These are phyloP conservation scores for Pygocentrus nattereri DNA, from an alignment of 2,797 vertebrate genomes.

Conservation along the genomic window DNA sequence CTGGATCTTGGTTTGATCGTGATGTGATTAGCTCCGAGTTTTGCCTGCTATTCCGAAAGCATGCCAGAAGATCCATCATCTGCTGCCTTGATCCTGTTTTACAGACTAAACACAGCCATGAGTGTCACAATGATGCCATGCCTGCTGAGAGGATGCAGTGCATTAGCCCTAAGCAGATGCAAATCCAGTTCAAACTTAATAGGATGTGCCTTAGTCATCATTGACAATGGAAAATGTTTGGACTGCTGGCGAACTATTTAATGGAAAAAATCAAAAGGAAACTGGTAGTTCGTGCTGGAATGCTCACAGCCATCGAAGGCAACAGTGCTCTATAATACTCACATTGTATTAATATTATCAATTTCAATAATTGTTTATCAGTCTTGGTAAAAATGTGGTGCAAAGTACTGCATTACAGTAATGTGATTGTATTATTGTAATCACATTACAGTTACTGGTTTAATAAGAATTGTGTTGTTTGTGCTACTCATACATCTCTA, in stretches of 20 bases:
- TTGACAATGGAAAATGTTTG: neutral
- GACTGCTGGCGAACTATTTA: neutral
- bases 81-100: slow-evolving; percentile 1
- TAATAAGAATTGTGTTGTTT: no score
- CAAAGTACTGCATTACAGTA: no score
- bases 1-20: neutral
- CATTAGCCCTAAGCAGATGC: slow-evolving; percentile 1
- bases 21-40: neutral
- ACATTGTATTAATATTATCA: no score
- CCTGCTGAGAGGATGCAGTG: neutral
- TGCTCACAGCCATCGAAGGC: neutral
- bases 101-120: slow-evolving; percentile 24
- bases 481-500: no score
- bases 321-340: no score
- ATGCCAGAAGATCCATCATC: slow-evolving; percentile 7
- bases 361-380: no score
- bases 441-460: no score
- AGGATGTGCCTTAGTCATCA: neutral
- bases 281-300: neutral
- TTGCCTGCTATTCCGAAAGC: neutral
- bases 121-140: slow-evolving; percentile 10
- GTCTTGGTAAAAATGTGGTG: no score
- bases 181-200: slow-evolving; percentile 8
- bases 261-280: neutral
- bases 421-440: no score